A percentile compares a stretch with the other conserved stretches of the same genome.
phyloP scores from a whole-genome alignment of 2,888 invertebrate species.

The Leucoma salicis region DNA sequence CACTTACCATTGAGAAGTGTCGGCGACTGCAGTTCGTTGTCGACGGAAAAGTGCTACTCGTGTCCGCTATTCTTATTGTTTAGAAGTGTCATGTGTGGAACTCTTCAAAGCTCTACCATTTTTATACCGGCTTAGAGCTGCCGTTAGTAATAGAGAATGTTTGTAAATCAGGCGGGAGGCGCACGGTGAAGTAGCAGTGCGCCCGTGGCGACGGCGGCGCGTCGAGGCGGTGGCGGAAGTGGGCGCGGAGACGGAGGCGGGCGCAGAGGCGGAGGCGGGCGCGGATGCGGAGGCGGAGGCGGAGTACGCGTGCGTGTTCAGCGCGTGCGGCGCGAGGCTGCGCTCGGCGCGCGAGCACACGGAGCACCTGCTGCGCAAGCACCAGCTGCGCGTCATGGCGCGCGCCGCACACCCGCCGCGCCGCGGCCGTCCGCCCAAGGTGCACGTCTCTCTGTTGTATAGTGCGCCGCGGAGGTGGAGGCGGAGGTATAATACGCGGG shows the following conservation, averaged over 20 bases:
- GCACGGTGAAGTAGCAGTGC: conserved; percentile 46
- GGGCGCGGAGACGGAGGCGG: conserved; percentile 8
- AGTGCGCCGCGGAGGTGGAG: conserved; percentile 9
- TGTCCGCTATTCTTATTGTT: no score
- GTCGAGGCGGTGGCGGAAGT: conserved; percentile 17
- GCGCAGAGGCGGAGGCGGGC: not conserved
- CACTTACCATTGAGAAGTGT: no score
- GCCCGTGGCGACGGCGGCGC: conserved; percentile 40
- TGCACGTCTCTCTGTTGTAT: no score
- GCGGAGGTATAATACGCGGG: conserved; percentile 44
- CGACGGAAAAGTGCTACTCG: no score
- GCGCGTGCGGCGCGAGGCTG: conserved; percentile 62
- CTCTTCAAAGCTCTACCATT: no score
- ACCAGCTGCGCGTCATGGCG: conserved; percentile 69
- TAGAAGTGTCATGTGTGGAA: no score
- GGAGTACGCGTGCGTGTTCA: conserved; percentile 65
- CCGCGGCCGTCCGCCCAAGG: conserved; percentile 39
- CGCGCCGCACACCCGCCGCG: conserved; percentile 32
- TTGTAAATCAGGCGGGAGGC: conserved; percentile 50
- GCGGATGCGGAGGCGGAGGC: conserved; percentile 15
- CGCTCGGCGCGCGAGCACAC: conserved; percentile 66
- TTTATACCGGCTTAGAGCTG: no score
- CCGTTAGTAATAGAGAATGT: not conserved
- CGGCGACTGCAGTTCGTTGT: no score
- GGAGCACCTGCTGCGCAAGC: conserved; percentile 70